These are phyloP conservation scores for Atta cephalotes DNA, from an alignment of 1,140 invertebrate species.

Conservation along the genomic window DNA sequence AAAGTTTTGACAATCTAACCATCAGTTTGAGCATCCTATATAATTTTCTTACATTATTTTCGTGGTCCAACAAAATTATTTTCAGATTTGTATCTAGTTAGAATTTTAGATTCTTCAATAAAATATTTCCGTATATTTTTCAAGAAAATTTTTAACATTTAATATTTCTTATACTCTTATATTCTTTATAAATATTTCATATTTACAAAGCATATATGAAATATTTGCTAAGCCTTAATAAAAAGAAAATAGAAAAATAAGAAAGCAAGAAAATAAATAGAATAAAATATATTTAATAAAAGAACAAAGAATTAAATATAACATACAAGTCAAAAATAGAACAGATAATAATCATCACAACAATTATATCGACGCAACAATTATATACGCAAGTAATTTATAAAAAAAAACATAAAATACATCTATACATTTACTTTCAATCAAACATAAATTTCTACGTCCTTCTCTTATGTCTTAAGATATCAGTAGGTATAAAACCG, in stretches of 20 bases:
- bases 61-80: no score
- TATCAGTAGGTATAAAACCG: neutral
- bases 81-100: no score
- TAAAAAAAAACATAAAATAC: neutral
- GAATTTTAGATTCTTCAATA: no score
- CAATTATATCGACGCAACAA: neutral
- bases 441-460: slow-evolving; percentile 23
- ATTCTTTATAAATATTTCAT: no score
- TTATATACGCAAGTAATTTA: neutral
- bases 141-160: no score
- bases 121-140: no score
- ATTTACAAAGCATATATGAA: no score
- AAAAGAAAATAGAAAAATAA: neutral
- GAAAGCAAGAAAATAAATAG: neutral
- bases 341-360: neutral
- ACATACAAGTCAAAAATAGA: neutral
- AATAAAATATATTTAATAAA: neutral
- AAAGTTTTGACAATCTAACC: no score
- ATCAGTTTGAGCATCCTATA: no score
- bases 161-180: no score
- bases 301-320: neutral
- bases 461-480: neutral
- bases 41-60: no score
- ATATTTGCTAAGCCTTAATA: no score
- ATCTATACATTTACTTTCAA: neutral